phyloP scores from a whole-genome alignment of 2,113 vertebrate species.

The Hippocampus zosterae region DNA sequence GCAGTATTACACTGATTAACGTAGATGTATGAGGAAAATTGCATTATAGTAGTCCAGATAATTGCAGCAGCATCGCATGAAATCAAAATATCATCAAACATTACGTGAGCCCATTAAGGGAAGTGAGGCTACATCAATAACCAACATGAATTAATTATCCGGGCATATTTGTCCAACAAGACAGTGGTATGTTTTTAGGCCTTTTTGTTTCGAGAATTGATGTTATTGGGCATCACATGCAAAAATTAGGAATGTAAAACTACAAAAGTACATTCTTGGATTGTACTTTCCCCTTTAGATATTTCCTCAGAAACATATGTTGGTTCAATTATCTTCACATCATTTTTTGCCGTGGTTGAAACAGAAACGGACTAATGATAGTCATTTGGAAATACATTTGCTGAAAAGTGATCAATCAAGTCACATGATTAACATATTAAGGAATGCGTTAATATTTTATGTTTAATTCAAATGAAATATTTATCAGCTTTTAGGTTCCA shows the following conservation, averaged over 20 bases:
- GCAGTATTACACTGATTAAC: neutral
- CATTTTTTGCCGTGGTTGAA: constrained; percentile 27
- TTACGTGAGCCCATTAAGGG: constrained; percentile 58
- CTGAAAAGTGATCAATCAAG: constrained; percentile 63
- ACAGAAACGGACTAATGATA: constrained; percentile 55
- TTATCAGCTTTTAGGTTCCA: constrained; percentile 58
- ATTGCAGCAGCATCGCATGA: neutral
- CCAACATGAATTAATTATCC: constrained; percentile 75
- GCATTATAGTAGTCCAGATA: neutral
- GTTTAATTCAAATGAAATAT: constrained; percentile 73
- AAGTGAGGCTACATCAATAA: constrained; percentile 66
- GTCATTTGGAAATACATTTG: constrained; percentile 63
- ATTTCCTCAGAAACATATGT: neutral
- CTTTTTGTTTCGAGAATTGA: neutral
- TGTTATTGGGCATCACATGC: neutral
- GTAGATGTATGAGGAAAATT: neutral
- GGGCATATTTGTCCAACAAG: constrained; percentile 66
- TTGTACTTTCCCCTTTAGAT: neutral
- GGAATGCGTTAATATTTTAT: constrained; percentile 68
- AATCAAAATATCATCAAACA: constrained; percentile 5
- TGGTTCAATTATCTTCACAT: neutral
- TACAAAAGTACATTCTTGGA: neutral
- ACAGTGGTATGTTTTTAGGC: neutral
- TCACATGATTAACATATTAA: constrained; percentile 65
- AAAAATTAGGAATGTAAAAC: neutral